phyloP scores from a whole-genome alignment of 2,888 invertebrate species.

The Cybosia mesomella region DNA sequence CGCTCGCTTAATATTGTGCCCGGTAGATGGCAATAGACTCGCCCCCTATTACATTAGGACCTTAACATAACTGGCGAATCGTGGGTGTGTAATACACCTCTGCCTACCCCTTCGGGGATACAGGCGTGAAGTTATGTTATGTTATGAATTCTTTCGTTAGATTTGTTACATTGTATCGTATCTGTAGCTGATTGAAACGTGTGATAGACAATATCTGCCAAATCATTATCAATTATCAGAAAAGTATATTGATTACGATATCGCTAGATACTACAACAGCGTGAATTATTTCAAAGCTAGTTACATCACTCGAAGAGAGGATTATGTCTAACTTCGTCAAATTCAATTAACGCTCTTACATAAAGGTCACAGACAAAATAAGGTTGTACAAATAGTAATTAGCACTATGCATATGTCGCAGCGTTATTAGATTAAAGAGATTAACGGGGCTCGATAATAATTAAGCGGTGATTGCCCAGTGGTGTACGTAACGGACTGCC shows the following conservation, averaged over 20 bases:
- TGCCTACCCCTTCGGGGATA: too few relatives aligned
- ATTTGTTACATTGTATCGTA: not conserved
- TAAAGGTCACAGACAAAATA: constrained; percentile 23
- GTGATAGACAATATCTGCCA: constrained; percentile 8
- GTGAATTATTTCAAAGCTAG: constrained; percentile 14
- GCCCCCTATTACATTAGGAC: too few relatives aligned
- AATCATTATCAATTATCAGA: constrained; percentile 5
- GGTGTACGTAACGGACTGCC: too few relatives aligned
- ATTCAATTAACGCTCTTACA: constrained; percentile 41
- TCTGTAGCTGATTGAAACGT: not conserved
- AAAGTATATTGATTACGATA: not conserved
- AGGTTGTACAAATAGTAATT: not conserved
- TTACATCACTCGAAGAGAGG: constrained; percentile 13
- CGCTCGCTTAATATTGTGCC: too few relatives aligned
- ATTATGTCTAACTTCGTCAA: constrained; percentile 21
- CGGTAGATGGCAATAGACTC: too few relatives aligned
- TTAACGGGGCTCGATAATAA: constrained; percentile 27
- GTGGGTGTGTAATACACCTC: too few relatives aligned
- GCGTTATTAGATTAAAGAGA: constrained; percentile 44
- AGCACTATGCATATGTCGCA: constrained; percentile 18
- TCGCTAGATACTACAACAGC: not conserved
- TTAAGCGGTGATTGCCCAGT: too few relatives aligned
- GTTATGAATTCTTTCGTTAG: too few relatives aligned
- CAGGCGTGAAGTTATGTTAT: too few relatives aligned
- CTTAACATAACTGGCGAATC: too few relatives aligned